Evolutionary conservation across 2,888 invertebrate genomes (phyloP), one percentile per base, ranked within the genome.

Genomic region (Brenthis daphne): DNA sequence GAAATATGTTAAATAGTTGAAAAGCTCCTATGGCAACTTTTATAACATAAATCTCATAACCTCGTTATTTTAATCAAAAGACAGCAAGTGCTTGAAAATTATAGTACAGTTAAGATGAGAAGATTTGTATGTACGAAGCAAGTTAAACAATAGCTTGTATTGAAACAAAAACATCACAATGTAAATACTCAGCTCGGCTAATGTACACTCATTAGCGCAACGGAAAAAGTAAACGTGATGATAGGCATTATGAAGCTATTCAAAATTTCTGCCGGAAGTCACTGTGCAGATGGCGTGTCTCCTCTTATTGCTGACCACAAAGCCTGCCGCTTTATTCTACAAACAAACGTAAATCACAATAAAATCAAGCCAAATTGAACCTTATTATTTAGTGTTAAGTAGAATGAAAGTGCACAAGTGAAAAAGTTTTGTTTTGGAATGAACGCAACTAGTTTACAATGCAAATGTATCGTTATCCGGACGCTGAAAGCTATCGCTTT

Each of bases 271-370:
- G 71, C 85, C 86, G 88, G 85, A 89, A 86, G 84, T 85, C 82
- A 79, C 80, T 77, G 78, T 80, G 79, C 90, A 90, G 89, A 89
- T 90, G 90, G 85, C 88, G 84, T 81, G 80, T 80, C 83, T 90
- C 86, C 89, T 90, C 89, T 90, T 89, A 89, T 90, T 90, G 86
- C 86, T 87, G 87, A 89, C 88, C 80, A 87, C 87, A 89, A 86
- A 88, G 88, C 87, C 86, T 80, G 82, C 77, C 82, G 81, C 81
- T 84, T 84, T 82, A 80, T 78, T 79, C 76, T 77, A 76, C 76
- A 70, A 69, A 77, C 70, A 82, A 77, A 79, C 67, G 56, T 64
- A 58, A 48, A 53, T 54, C 20, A 29, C 4, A 33, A n/a, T 0
- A 0, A 47, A 5, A 48, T 37, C 66, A 69, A 12, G 14, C 68